Conservation (phyloP, 2,113 vertebrate genomes). For the Poeciliopsis prolifica region DNA sequence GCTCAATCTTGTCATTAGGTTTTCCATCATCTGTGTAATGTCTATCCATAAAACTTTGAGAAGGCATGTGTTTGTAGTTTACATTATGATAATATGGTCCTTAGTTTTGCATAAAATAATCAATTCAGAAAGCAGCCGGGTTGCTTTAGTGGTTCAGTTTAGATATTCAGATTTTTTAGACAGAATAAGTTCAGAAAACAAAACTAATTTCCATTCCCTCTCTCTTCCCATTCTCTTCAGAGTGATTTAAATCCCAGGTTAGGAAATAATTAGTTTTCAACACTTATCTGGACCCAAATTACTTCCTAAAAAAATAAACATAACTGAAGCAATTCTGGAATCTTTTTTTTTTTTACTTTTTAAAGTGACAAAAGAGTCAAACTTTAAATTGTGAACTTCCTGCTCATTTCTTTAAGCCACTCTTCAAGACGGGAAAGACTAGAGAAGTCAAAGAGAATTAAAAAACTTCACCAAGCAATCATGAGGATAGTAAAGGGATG, state of each 20-base stretch:
- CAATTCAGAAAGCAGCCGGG: background rate
- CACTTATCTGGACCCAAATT: background rate
- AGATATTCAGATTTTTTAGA: background rate
- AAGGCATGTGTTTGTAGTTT: background rate
- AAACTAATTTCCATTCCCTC: background rate
- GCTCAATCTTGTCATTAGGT: background rate
- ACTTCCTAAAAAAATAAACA: background rate
- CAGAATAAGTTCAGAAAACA: background rate
- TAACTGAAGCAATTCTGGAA: background rate
- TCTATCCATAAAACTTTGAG: background rate
- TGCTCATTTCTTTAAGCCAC: no score
- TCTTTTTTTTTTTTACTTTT: no score
- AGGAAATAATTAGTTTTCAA: background rate
- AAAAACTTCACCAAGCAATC: background rate
- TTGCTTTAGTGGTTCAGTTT: background rate
- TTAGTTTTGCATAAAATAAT: background rate
- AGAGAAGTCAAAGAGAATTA: no score
- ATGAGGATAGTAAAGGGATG: background rate
- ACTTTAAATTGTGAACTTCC: no score
- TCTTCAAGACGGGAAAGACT: no score
- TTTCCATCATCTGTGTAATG: background rate
- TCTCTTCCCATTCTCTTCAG: background rate
- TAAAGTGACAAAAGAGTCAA: no score
- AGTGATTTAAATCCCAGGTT: background rate
- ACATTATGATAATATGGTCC: background rate